Evolutionary conservation across 2,113 vertebrate species (phyloP).

Genomic region (Pao palembangensis): DNA sequence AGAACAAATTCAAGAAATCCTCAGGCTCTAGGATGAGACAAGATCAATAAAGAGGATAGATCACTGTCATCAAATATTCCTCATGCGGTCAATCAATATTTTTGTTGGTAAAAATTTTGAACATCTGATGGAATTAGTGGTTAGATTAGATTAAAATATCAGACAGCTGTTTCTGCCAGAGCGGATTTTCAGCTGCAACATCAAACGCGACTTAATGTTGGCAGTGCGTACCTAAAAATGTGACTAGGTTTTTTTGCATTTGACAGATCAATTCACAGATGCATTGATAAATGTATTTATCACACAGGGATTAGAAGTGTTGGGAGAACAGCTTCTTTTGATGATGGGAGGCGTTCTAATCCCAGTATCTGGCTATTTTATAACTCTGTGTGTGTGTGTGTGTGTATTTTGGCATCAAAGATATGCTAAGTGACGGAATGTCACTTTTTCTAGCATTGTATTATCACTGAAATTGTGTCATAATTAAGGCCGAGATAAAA

Average conservation of each 20-base stretch:
- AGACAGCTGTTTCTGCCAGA: background rate
- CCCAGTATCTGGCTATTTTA: too few species aligned
- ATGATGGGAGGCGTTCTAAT: too few species aligned
- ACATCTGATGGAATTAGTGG: slow-evolving; percentile 1
- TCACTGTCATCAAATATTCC: background rate
- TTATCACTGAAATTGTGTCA: background rate
- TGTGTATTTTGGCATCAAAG: slow-evolving; percentile 32
- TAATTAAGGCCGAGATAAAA: background rate
- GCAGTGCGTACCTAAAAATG: background rate
- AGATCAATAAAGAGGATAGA: too few species aligned
- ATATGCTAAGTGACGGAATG: slow-evolving; percentile 27
- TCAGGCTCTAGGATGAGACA: too few species aligned
- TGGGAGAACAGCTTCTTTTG: too few species aligned
- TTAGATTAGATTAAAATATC: background rate
- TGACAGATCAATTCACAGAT: too few species aligned
- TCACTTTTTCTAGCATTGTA: slow-evolving; percentile 19
- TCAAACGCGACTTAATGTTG: too few species aligned
- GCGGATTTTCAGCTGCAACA: too few species aligned
- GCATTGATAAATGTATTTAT: too few species aligned
- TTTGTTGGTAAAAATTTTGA: background rate
- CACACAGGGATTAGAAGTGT: too few species aligned
- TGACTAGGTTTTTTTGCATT: background rate
- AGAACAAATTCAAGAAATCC: too few species aligned
- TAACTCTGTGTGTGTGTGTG: background rate
- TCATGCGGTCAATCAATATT: slow-evolving; percentile 11